phyloP scores from a whole-genome alignment of 2,113 vertebrate species.

The Dipodomys merriami region DNA sequence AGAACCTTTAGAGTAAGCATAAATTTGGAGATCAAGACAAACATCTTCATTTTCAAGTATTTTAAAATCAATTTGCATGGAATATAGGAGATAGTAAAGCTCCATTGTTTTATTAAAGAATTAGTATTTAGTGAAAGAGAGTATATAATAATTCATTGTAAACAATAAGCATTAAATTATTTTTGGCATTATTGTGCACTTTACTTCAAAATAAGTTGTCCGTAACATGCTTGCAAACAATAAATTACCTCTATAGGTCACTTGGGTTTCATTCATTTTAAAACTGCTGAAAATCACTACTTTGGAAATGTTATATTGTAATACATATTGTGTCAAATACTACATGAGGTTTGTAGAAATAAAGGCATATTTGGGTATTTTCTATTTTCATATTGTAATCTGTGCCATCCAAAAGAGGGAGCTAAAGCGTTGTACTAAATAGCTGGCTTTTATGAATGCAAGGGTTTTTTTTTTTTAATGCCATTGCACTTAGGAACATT shows the following conservation, averaged over 20 bases:
- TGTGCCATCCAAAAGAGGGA: conserved; percentile 85
- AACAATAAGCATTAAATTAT: not conserved
- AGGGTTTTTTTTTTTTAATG: not conserved
- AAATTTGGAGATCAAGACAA: not conserved
- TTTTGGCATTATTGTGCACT: not conserved
- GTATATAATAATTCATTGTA: not conserved
- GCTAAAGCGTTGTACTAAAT: conserved; percentile 80
- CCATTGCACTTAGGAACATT: not conserved
- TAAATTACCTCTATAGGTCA: not conserved
- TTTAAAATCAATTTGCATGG: not conserved
- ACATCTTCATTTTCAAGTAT: not conserved
- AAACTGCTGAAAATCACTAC: conserved; percentile 1
- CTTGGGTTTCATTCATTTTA: not conserved
- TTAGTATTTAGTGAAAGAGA: not conserved
- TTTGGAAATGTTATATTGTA: not conserved
- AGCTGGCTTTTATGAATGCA: conserved; percentile 26
- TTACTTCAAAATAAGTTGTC: not conserved
- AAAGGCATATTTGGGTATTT: not conserved
- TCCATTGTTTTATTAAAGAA: not conserved
- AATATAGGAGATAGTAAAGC: not conserved
- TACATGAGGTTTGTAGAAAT: not conserved
- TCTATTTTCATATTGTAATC: conserved; percentile 32
- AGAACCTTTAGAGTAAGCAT: not conserved
- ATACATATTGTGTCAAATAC: not conserved
- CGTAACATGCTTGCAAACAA: not conserved